Evolutionary conservation across 2,888 invertebrate genomes (phyloP).

Genomic region (Aphodius granarius): DNA sequence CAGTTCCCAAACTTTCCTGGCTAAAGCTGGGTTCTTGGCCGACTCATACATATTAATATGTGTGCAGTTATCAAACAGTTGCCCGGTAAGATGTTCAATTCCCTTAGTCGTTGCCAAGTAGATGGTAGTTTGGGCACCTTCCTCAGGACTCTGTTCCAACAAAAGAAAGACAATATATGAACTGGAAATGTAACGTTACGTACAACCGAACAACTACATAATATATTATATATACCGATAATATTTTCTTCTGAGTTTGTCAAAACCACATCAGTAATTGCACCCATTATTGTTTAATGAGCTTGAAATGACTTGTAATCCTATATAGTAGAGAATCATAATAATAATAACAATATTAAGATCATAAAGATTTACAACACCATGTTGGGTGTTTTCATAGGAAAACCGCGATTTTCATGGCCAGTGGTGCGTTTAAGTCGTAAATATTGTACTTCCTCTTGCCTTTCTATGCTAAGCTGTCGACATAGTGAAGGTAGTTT

Average conservation of each 20-base stretch:
- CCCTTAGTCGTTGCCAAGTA: slow-evolving; percentile 76
- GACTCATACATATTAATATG: slow-evolving; percentile 61
- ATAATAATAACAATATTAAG: no score
- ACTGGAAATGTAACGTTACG: neutral
- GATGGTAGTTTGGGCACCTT: slow-evolving; percentile 81
- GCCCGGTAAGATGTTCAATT: slow-evolving; percentile 69
- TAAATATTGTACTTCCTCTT: neutral
- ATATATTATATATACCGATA: no score
- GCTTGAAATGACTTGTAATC: no score
- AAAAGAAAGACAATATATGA: neutral
- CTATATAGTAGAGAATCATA: no score
- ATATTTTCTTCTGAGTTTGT: no score
- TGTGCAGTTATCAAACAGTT: slow-evolving; percentile 80
- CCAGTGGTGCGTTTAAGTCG: neutral
- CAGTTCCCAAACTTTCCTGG: slow-evolving; percentile 80
- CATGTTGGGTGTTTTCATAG: neutral
- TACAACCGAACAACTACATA: neutral
- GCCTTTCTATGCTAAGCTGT: neutral
- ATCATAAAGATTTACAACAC: no score
- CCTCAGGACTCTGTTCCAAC: slow-evolving; percentile 65
- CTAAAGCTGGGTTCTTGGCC: slow-evolving; percentile 67
- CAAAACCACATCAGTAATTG: no score
- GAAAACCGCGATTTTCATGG: neutral
- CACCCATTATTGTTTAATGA: no score
- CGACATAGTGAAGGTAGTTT: neutral